These are phyloP conservation scores for Sebastes glaucus DNA, from an alignment of 2,797 vertebrate species.

Conservation along the genomic window DNA sequence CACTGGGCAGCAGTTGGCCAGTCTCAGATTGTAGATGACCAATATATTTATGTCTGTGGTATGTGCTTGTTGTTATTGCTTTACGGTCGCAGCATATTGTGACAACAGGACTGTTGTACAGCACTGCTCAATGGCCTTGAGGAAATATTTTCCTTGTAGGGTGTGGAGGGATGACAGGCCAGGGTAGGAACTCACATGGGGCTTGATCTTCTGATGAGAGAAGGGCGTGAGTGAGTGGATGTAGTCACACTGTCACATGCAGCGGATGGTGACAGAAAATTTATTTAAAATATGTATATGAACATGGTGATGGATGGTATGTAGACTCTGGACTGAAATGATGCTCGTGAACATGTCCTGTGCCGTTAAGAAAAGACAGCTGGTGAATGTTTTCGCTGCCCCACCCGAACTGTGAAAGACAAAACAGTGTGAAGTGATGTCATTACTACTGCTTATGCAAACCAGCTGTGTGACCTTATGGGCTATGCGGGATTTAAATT, in stretches of 20 bases:
- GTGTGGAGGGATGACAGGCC: slow-evolving; percentile 20
- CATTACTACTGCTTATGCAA: slow-evolving; percentile 75
- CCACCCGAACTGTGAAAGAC: slow-evolving; percentile 67
- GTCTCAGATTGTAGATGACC: neutral
- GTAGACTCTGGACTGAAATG: neutral
- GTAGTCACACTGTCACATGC: neutral
- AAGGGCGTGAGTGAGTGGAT: slow-evolving; percentile 30
- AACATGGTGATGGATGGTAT: slow-evolving; percentile 5
- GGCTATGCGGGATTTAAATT: slow-evolving; percentile 45
- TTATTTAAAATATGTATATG: neutral
- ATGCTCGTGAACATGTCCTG: slow-evolving; percentile 20
- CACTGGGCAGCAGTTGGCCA: slow-evolving; percentile 8
- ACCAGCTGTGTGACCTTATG: slow-evolving; percentile 77
- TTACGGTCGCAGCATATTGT: neutral
- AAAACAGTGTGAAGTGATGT: slow-evolving; percentile 76
- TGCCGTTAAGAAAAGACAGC: slow-evolving; percentile 45
- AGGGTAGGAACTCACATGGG: slow-evolving; percentile 33
- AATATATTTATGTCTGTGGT: slow-evolving; percentile 13
- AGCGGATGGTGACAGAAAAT: slow-evolving; percentile 3
- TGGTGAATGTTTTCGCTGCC: slow-evolving; percentile 66
- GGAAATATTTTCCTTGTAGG: slow-evolving; percentile 48
- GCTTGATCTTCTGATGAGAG: slow-evolving; percentile 45
- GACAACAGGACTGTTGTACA: slow-evolving; percentile 4
- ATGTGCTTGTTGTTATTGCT: slow-evolving; percentile 9
- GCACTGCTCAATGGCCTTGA: slow-evolving; percentile 4